These are phyloP conservation scores for Rhogogaster chlorosoma DNA, from an alignment of 2,888 invertebrate species.

Conservation along the genomic window DNA sequence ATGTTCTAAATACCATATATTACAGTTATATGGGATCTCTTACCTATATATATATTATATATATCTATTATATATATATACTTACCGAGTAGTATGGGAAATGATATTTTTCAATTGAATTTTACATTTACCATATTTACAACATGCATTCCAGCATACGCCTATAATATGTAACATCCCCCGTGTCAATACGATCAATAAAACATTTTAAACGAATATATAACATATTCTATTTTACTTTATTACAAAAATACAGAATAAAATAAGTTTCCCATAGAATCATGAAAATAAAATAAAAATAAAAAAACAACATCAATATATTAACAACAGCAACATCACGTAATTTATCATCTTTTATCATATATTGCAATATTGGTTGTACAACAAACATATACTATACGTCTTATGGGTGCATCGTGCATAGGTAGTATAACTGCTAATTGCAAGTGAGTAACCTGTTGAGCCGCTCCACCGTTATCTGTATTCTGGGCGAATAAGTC, in stretches of 20 bases:
- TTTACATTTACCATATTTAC: conserved; percentile 39
- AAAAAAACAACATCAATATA: background rate
- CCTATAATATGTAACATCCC: conserved; percentile 69
- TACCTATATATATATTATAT: background rate
- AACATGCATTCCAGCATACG: conserved; percentile 69
- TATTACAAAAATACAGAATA: no score
- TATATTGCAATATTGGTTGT: background rate
- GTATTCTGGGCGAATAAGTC: background rate
- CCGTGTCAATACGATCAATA: conserved; percentile 70
- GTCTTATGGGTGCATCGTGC: background rate
- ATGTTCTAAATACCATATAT: background rate
- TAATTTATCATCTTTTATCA: background rate
- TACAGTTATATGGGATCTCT: background rate
- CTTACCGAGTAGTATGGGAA: background rate
- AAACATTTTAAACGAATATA: conserved; percentile 46
- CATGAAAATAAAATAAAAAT: no score
- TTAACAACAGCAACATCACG: background rate
- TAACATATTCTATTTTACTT: background rate
- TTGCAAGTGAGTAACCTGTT: background rate
- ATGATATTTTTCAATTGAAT: conserved; percentile 27
- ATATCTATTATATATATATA: conserved; percentile 15
- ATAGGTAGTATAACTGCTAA: background rate
- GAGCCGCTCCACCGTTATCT: background rate
- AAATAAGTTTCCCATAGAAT: background rate
- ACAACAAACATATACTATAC: background rate